phyloP scores from a whole-genome alignment of 2,888 invertebrate species.

The Selenia dentaria region DNA sequence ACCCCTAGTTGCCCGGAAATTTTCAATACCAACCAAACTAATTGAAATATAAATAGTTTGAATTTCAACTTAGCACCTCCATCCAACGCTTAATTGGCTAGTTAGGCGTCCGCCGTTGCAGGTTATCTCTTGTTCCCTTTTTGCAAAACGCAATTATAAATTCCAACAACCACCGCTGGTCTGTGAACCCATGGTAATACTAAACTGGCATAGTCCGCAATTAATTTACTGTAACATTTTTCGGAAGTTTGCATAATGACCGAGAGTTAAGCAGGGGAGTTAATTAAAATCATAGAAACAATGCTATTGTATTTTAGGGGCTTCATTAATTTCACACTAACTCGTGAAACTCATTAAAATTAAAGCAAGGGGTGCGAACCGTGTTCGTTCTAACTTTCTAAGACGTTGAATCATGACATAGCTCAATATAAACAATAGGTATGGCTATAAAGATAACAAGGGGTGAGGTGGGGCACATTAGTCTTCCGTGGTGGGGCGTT shows the following conservation, averaged over 20 bases:
- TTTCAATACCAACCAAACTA: constrained; percentile 27
- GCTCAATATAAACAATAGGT: constrained; percentile 62
- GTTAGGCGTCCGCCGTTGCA: constrained; percentile 17
- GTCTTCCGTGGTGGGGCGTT: constrained; percentile 61
- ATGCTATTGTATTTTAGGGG: constrained; percentile 17
- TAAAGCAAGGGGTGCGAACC: constrained; percentile 16
- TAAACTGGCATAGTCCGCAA: constrained; percentile 7
- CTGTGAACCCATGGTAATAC: constrained; percentile 2
- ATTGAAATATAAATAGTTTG: constrained; percentile 38
- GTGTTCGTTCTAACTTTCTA: constrained; percentile 24
- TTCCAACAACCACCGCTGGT: constrained; percentile 9
- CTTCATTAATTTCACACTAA: constrained; percentile 25
- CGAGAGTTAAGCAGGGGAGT: constrained; percentile 11
- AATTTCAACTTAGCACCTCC: constrained; percentile 31
- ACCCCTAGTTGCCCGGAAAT: constrained; percentile 24
- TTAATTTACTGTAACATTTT: constrained; percentile 16
- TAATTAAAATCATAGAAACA: constrained; percentile 23
- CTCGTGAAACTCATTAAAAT: constrained; percentile 21
- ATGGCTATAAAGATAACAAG: constrained; percentile 65
- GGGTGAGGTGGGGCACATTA: constrained; percentile 68
- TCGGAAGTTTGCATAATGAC: constrained; percentile 6
- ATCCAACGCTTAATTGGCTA: constrained; percentile 31
- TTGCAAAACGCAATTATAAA: constrained; percentile 19
- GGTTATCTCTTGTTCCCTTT: constrained; percentile 18
- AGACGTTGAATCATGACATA: constrained; percentile 53